A percentile compares a stretch with the other conserved stretches of the same genome.
Evolutionary conservation across 2,888 invertebrate species (phyloP).

Genomic region (Drosophila ustulata): DNA sequence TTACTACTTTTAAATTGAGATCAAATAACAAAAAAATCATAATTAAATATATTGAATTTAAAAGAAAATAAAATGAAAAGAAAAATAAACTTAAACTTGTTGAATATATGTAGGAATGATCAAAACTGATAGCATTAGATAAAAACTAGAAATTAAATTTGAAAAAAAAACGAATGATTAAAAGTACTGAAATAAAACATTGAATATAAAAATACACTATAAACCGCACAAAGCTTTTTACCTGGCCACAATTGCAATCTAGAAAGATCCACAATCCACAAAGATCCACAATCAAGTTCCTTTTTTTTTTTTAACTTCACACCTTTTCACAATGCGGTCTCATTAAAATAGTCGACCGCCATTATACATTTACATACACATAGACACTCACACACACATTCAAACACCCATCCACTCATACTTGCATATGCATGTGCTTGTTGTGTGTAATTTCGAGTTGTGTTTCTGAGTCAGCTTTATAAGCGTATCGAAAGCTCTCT

Average conservation of each 20-base stretch:
- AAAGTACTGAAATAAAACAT: too few species aligned
- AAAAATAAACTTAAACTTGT: too few species aligned
- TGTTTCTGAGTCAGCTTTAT: conserved; percentile 32
- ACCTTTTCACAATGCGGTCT: conserved; percentile 24
- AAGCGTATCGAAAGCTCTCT: conserved; percentile 50
- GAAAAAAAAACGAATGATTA: background rate
- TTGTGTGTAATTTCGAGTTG: conserved; percentile 6
- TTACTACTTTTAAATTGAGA: too few species aligned
- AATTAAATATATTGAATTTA: too few species aligned
- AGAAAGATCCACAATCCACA: conserved; percentile 5
- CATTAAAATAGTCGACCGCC: conserved; percentile 54
- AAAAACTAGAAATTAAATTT: background rate
- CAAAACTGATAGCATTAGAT: background rate
- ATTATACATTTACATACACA: conserved; percentile 35
- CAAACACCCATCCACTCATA: background rate
- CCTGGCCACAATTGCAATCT: background rate
- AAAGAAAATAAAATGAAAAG: too few species aligned
- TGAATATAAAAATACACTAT: too few species aligned
- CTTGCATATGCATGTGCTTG: conserved; percentile 2
- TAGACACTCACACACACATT: background rate
- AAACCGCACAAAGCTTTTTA: background rate
- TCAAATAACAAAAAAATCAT: too few species aligned
- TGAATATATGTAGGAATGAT: too few species aligned
- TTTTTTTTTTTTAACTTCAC: conserved; percentile 12
- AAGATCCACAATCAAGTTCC: background rate